These are phyloP conservation scores for Drosophila conformis DNA, from an alignment of 2,888 invertebrate genomes.

Conservation along the genomic window DNA sequence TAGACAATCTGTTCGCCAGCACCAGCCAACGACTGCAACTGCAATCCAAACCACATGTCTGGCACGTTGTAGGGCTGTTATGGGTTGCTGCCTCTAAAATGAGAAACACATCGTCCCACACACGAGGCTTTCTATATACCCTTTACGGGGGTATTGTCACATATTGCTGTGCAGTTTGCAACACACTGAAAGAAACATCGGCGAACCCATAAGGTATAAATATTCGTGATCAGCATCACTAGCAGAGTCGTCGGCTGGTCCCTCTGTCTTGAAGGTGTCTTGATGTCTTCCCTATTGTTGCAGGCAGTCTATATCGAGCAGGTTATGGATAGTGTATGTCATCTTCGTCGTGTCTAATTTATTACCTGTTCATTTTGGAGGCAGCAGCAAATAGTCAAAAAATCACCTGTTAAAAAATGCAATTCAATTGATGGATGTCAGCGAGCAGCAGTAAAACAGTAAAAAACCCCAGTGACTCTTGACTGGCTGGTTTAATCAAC, in stretches of 20 bases:
- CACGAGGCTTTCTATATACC: neutral
- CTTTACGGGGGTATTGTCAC: neutral
- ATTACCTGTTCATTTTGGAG: neutral
- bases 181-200: neutral
- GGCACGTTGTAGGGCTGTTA: conserved; percentile 21
- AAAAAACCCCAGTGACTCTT: neutral
- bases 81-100: conserved; percentile 2
- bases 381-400: neutral
- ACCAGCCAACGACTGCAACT: neutral
- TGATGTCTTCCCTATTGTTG: neutral
- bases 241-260: neutral
- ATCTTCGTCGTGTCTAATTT: neutral
- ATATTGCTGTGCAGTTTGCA: neutral
- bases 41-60: conserved; percentile 20
- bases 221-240: neutral
- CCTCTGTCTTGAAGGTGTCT: neutral
- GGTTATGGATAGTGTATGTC: neutral
- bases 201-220: neutral
- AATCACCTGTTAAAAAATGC: neutral
- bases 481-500: neutral
- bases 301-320: neutral
- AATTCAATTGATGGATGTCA: conserved; percentile 54
- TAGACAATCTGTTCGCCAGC: neutral
- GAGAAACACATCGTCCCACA: neutral
- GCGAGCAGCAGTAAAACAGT: conserved; percentile 16